phyloP scores from a whole-genome alignment of 1,140 invertebrate species.

The Apocrypta bakeri region DNA sequence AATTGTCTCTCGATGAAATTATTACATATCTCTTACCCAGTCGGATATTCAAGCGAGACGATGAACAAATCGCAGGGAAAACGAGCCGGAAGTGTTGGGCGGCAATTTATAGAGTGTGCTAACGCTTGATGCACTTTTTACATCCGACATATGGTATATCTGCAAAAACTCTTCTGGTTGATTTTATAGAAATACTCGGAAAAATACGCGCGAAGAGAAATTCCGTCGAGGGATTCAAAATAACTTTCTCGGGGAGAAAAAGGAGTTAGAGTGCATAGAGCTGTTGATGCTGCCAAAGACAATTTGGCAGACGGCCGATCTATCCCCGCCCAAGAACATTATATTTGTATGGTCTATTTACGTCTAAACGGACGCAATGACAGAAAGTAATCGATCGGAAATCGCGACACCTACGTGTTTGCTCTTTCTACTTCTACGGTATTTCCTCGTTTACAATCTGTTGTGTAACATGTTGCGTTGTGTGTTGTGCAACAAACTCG shows the following conservation, averaged over 20 bases:
- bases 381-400: neutral
- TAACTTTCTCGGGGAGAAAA: neutral
- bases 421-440: neutral
- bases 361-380: neutral
- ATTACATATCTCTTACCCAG: neutral
- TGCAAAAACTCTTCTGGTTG: neutral
- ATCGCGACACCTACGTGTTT: neutral
- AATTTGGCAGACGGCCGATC: neutral
- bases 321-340: neutral
- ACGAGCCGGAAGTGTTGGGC: slow-evolving; percentile 30
- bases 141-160: neutral
- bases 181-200: no score
- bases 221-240: neutral
- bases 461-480: no score
- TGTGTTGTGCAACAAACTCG: no score
- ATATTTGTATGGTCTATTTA: no score
- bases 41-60: neutral
- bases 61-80: slow-evolving; percentile 1
- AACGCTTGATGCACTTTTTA: neutral
- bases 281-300: neutral
- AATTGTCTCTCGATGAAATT: neutral
- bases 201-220: no score
- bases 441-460: neutral
- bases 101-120: slow-evolving; percentile 20
- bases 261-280: neutral